Percentiles rank a stretch among this genome's conserved stretches.
Evolutionary conservation across 2,888 invertebrate genomes (phyloP).

Genomic region (Cephus spinipes): DNA sequence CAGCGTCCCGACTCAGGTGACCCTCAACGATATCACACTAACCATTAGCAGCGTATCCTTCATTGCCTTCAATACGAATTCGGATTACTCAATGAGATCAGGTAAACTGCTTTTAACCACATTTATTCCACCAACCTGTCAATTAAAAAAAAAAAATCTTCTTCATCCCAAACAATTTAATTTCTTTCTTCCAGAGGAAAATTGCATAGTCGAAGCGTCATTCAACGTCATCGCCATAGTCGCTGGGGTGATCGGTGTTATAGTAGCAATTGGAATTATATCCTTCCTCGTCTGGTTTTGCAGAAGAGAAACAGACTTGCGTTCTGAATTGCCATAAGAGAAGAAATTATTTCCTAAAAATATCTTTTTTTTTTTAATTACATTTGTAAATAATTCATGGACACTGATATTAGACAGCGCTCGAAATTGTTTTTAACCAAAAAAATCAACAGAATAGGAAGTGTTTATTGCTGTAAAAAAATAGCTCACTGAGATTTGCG

Average conservation of each 20-base stretch:
- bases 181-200: constrained; percentile 31
- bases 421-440: not conserved
- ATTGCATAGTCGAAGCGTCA: constrained; percentile 26
- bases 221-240: constrained; percentile 31
- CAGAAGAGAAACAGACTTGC: constrained; percentile 6
- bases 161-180: not conserved
- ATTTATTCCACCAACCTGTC: not conserved
- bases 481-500: not conserved
- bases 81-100: constrained; percentile 20
- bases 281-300: constrained; percentile 6
- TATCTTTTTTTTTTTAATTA: not conserved
- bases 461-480: not conserved
- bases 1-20: constrained; percentile 17
- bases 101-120: constrained; percentile 28
- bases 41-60: constrained; percentile 35
- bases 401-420: not conserved
- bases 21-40: constrained; percentile 20
- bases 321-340: constrained; percentile 13
- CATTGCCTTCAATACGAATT: constrained; percentile 40
- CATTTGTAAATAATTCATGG: not conserved
- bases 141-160: not conserved
- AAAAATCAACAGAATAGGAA: not conserved
- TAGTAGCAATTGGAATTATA: constrained; percentile 25
- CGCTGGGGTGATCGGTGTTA: constrained; percentile 30
- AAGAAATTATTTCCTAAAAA: not conserved